A percentile compares a stretch with the other conserved stretches of the same genome.
Evolutionary conservation across 2,113 vertebrate species (phyloP).

Genomic region (Myotis davidii): DNA sequence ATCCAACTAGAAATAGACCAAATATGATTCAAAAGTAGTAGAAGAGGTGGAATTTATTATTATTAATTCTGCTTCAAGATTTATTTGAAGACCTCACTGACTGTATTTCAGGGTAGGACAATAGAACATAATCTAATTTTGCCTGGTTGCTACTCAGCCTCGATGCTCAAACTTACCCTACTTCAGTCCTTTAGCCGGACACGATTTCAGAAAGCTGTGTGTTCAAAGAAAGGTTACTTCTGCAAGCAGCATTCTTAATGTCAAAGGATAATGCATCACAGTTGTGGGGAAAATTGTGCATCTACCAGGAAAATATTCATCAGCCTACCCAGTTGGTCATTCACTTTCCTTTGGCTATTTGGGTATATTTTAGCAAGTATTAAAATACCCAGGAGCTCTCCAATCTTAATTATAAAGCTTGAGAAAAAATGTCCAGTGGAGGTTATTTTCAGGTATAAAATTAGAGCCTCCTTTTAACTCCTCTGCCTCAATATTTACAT

Average conservation of each 20-base stretch:
- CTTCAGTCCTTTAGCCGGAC: background rate
- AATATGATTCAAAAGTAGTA: background rate
- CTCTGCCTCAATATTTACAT: constrained; percentile 79
- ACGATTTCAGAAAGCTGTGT: constrained; percentile 61
- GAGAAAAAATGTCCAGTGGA: constrained; percentile 64
- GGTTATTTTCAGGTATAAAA: constrained; percentile 81
- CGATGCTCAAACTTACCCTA: background rate
- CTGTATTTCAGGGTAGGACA: background rate
- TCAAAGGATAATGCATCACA: constrained; percentile 39
- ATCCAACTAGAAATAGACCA: constrained; percentile 10
- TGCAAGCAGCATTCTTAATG: constrained; percentile 59
- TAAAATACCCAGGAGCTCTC: constrained; percentile 49
- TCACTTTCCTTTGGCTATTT: constrained; percentile 70
- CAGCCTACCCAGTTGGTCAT: constrained; percentile 72
- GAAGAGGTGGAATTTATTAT: background rate
- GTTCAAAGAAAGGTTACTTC: constrained; percentile 70
- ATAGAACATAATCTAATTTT: background rate
- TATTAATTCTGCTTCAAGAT: background rate
- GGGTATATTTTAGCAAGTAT: constrained; percentile 63
- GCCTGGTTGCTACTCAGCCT: background rate
- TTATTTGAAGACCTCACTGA: background rate
- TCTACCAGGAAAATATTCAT: constrained; percentile 80
- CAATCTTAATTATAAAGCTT: constrained; percentile 55
- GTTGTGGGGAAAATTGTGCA: constrained; percentile 70
- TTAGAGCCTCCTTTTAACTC: constrained; percentile 80